These are phyloP conservation scores for Mactra quadrangularis DNA, from an alignment of 1,140 invertebrate species.

Conservation along the genomic window DNA sequence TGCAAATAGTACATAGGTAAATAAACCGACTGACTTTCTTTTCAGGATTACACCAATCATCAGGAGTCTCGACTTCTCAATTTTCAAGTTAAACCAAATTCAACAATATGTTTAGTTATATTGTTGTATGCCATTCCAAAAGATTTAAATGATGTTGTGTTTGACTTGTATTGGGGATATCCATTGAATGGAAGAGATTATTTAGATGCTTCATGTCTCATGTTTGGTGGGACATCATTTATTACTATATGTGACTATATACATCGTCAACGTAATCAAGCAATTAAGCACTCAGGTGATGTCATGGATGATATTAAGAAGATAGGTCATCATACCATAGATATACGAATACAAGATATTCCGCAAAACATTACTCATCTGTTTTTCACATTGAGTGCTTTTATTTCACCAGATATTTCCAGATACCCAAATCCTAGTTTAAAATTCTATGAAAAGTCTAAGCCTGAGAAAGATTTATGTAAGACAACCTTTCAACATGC, in stretches of 20 bases:
- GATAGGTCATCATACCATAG: constrained; percentile 70
- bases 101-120: constrained; percentile 68
- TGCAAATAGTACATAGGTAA: too few species aligned
- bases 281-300: constrained; percentile 70
- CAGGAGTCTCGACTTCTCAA: constrained; percentile 50
- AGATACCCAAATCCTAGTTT: constrained; percentile 69
- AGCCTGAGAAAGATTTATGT: constrained; percentile 63
- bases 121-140: constrained; percentile 70
- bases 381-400: constrained; percentile 74
- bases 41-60: constrained; percentile 59
- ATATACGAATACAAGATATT: constrained; percentile 66
- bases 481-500: constrained; percentile 70
- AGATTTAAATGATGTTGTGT: constrained; percentile 68
- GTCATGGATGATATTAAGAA: constrained; percentile 62
- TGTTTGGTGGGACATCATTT: constrained; percentile 50
- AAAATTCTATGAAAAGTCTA: constrained; percentile 69
- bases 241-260: constrained; percentile 38
- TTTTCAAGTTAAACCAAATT: constrained; percentile 64
- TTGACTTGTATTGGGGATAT: constrained; percentile 74
- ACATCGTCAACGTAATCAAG: background rate
- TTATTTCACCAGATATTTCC: constrained; percentile 65
- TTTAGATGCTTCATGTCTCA: constrained; percentile 72
- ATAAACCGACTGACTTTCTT: background rate
- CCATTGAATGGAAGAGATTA: constrained; percentile 66
- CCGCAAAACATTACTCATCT: constrained; percentile 66